Evolutionary conservation across 2,797 vertebrate genomes (phyloP).

Genomic region (Aphelocoma californica): DNA sequence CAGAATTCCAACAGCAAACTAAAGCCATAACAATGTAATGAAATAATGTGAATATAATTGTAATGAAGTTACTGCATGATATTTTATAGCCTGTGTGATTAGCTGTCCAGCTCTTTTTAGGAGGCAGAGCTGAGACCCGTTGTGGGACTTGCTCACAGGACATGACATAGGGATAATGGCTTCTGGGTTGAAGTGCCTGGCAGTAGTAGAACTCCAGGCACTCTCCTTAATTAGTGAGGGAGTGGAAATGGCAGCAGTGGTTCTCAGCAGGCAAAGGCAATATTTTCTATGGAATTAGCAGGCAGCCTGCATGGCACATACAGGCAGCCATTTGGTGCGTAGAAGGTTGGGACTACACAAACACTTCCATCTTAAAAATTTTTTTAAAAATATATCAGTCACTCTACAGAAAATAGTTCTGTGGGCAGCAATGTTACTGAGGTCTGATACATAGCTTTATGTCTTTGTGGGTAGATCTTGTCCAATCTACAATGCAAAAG

Average conservation of each 20-base stretch:
- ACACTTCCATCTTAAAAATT: not conserved
- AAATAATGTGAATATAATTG: not conserved
- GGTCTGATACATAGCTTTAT: not conserved
- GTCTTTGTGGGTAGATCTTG: not conserved
- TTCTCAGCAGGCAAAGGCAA: not conserved
- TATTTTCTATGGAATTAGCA: not conserved
- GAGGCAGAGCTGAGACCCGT: not conserved
- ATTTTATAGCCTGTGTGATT: not conserved
- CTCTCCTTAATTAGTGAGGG: not conserved
- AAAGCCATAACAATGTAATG: not conserved
- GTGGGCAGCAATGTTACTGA: not conserved
- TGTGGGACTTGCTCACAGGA: not conserved
- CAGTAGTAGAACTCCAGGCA: not conserved
- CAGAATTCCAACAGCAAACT: not conserved
- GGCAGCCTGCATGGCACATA: not conserved
- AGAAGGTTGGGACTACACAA: not conserved
- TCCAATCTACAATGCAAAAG: not conserved
- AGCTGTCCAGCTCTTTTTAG: not conserved
- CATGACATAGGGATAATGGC: rapidly evolving
- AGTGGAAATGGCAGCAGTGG: not conserved
- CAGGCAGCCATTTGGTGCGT: not conserved
- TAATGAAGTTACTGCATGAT: not conserved
- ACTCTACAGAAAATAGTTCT: not conserved
- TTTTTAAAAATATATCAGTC: rapidly evolving
- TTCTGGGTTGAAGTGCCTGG: not conserved